Evolutionary conservation across 2,113 vertebrate genomes (phyloP).

Genomic region (Hemiprocne comata): DNA sequence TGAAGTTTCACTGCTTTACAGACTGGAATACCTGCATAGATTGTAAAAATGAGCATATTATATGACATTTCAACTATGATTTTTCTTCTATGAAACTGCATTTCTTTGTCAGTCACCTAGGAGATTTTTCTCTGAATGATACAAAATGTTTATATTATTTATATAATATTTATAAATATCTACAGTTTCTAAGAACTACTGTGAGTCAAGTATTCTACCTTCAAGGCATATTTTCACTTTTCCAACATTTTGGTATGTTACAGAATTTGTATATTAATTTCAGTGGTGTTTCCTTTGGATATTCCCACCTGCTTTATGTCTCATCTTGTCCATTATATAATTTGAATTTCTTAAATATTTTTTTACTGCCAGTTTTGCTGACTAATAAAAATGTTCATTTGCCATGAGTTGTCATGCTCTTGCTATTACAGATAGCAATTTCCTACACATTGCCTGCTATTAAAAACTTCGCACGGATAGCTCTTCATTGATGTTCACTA

Average conservation of each 20-base stretch:
- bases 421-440: background rate
- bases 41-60: background rate
- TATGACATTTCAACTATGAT: background rate
- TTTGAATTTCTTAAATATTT: slow-evolving; percentile 14
- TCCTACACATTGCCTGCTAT: background rate
- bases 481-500: background rate
- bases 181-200: background rate
- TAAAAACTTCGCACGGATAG: background rate
- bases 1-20: background rate
- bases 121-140: background rate
- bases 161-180: background rate
- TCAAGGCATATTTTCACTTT: background rate
- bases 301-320: background rate
- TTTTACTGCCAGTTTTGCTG: background rate
- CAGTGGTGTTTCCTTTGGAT: background rate
- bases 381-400: background rate
- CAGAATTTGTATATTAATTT: background rate
- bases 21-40: background rate
- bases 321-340: background rate
- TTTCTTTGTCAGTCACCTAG: background rate
- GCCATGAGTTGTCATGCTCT: background rate
- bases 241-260: background rate
- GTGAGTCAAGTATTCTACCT: background rate
- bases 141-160: background rate
- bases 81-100: background rate